Evolutionary conservation across 1,140 invertebrate species (phyloP), one percentile per base, ranked within the genome.

Genomic region (Drosophila sp.): DNA sequence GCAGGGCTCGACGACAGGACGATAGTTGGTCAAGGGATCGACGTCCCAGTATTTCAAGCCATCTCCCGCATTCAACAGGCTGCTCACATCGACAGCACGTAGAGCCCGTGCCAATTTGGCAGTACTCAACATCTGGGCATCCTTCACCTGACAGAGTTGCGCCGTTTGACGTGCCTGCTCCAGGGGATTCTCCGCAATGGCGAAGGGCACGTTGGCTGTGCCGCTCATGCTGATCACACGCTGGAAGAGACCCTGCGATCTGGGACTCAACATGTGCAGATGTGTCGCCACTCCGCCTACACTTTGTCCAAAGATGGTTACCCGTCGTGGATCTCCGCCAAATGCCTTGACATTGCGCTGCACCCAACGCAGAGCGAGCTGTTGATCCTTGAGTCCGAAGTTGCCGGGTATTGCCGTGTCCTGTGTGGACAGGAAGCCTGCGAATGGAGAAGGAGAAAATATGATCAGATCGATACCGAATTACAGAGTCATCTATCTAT

Each of bases 221-320:
- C 95, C 95, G 80, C 94, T 94, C 92, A 94, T 92, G 29, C 93
- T 90, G 25, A 94, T 94, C 0, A 90, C 93, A 13, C 90, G 80
- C 16, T 93, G 92, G 76, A 94, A 95, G 0, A 94, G 76, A 8
- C 79, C 92, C 54, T 63, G 66, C 9, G 93, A 92, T 4, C 86
- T 69, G 14, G 90, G 78, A 21, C 93, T 93, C 27, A 93, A 57
- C 67, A 93, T 89, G 50, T 93, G 93, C 74, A 93, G 80, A 43
- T 93, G 91, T 11, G 92, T 91, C 11, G 92, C 82, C 5, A 92
- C 74, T 2, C 92, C 94, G 0, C 94, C 94, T 6, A 93, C 93
- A 62, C 93, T 94, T 48, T 94, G 93, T 7, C 94, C 94, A 73
- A 94, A 93, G n/a, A 95, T 72, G 2, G 94, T 95, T 5, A 95